Percentiles rank a stretch among this genome's conserved stretches.
Evolutionary conservation across 1,140 invertebrate species (phyloP).

Genomic region (Rhyzopertha dominica): DNA sequence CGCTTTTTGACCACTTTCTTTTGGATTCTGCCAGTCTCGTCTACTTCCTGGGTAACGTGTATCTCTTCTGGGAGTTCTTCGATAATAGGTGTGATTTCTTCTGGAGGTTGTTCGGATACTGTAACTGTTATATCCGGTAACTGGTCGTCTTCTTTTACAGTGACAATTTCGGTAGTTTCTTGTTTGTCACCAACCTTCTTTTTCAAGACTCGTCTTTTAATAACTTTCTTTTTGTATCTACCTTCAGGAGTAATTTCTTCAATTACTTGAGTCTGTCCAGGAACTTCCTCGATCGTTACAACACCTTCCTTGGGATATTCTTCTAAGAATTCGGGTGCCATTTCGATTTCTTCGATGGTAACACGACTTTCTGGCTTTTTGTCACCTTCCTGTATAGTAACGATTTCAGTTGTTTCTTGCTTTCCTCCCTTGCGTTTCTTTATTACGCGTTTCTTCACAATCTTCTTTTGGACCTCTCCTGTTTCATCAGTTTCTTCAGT

Average conservation of each 20-base stretch:
- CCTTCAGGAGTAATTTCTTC: slow-evolving; percentile 35
- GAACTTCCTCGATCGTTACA: slow-evolving; percentile 38
- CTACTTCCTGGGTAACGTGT: slow-evolving; percentile 18
- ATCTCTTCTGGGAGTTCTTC: slow-evolving; percentile 22
- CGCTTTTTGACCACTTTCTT: slow-evolving; percentile 32
- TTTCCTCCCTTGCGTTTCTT: slow-evolving; percentile 43
- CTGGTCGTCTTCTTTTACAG: slow-evolving; percentile 39
- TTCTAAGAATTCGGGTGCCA: slow-evolving; percentile 34
- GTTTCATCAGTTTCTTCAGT: slow-evolving; percentile 43
- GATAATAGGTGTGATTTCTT: slow-evolving; percentile 23
- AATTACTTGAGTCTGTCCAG: slow-evolving; percentile 33
- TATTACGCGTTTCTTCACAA: slow-evolving; percentile 41
- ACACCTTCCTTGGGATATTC: too few species aligned
- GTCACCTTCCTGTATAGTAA: slow-evolving; percentile 49
- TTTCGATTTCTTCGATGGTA: slow-evolving; percentile 45
- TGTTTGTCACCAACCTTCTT: slow-evolving; percentile 21
- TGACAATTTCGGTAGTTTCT: slow-evolving; percentile 32
- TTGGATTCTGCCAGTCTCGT: slow-evolving; percentile 25
- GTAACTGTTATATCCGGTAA: slow-evolving; percentile 38
- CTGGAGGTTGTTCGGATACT: slow-evolving; percentile 30
- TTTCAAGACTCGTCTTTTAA: slow-evolving; percentile 40
- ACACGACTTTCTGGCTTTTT: slow-evolving; percentile 44
- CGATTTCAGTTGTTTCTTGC: slow-evolving; percentile 48
- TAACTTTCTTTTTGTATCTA: slow-evolving; percentile 35
- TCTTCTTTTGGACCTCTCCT: slow-evolving; percentile 42